Evolutionary conservation across 2,113 vertebrate genomes (phyloP).

Genomic region (Neotragus moschatus): DNA sequence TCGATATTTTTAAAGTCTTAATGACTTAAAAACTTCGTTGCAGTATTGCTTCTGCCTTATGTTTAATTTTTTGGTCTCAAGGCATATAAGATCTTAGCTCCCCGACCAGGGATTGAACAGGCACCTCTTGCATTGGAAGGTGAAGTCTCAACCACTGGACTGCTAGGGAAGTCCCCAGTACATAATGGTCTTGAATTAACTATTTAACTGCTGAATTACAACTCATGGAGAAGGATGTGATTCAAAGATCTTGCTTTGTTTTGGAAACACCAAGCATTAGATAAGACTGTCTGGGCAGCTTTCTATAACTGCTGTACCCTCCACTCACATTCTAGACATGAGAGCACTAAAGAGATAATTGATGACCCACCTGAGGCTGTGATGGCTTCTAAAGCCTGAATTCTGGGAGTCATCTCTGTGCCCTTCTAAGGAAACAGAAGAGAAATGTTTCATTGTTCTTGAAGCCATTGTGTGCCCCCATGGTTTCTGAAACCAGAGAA

Average conservation of each 20-base stretch:
- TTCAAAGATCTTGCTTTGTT: neutral
- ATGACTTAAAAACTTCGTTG: neutral
- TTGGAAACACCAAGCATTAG: neutral
- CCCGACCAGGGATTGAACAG: neutral
- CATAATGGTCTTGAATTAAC: neutral
- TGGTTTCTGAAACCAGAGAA: neutral
- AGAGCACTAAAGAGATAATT: neutral
- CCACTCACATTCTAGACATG: neutral
- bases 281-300: neutral
- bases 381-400: neutral
- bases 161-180: neutral
- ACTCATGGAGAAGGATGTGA: neutral
- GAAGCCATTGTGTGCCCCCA: neutral
- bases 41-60: neutral
- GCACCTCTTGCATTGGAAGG: neutral
- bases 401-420: neutral
- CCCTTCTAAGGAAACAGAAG: neutral
- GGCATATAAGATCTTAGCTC: neutral
- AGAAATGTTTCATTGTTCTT: neutral
- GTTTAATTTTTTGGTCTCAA: neutral
- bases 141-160: neutral
- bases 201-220: neutral
- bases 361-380: neutral
- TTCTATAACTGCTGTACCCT: neutral
- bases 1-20: neutral